Conservation (phyloP, 2,888 invertebrate species). For the Ischnura elegans region DNA sequence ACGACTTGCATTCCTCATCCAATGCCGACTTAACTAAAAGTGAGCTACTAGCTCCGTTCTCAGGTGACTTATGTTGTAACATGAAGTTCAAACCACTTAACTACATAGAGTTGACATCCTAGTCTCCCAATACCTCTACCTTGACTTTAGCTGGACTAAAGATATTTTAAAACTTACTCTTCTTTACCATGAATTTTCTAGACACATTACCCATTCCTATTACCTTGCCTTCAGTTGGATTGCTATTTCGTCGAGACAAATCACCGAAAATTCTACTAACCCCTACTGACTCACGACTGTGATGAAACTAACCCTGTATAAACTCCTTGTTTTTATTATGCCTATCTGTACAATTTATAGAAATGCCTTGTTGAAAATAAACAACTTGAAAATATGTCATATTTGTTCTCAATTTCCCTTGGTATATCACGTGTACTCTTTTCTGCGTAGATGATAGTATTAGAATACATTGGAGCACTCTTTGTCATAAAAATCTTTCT, state of each 20-base stretch:
- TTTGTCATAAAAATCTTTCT: too few relatives aligned
- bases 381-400: neutral
- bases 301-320: slow-evolving; percentile 29
- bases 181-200: neutral
- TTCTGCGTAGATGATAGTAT: too few relatives aligned
- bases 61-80: slow-evolving; percentile 46
- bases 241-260: neutral
- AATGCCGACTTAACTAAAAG: neutral
- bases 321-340: slow-evolving; percentile 32
- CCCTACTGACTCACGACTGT: slow-evolving; percentile 58
- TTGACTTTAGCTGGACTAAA: slow-evolving; percentile 42
- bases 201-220: too few relatives aligned
- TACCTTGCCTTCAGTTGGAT: neutral
- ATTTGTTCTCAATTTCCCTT: too few relatives aligned
- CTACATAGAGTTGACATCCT: neutral
- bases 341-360: neutral
- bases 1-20: neutral
- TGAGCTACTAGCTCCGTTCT: neutral
- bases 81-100: neutral
- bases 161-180: neutral
- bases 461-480: too few relatives aligned
- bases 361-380: slow-evolving; percentile 57
- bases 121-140: neutral
- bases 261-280: neutral
- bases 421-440: too few relatives aligned